Evolutionary conservation across 2,888 invertebrate genomes (phyloP).

Genomic region (Nomada fucata): DNA sequence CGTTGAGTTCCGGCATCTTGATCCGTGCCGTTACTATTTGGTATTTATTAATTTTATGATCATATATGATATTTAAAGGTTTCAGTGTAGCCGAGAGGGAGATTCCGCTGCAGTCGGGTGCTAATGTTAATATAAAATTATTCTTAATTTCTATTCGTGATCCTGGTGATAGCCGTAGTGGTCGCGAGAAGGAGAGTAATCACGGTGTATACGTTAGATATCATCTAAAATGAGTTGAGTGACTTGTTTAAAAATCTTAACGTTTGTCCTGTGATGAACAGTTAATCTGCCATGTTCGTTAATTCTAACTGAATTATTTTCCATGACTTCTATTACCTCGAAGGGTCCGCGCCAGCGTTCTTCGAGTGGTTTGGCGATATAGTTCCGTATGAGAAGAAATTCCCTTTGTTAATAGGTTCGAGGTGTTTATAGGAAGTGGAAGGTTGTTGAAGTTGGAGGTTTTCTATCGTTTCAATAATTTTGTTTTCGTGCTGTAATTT

Average conservation of each 20-base stretch:
- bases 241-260: neutral
- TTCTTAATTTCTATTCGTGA: neutral
- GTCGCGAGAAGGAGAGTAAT: neutral
- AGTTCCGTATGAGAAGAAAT: neutral
- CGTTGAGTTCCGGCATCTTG: too few relatives aligned
- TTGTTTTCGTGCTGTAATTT: neutral
- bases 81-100: neutral
- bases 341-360: neutral
- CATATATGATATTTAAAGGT: neutral
- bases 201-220: neutral
- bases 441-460: neutral
- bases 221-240: neutral
- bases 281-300: neutral
- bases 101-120: neutral
- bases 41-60: too few relatives aligned
- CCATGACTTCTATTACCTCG: neutral
- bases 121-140: neutral
- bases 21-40: too few relatives aligned
- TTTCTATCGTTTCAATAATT: neutral
- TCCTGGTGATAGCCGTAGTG: neutral
- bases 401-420: neutral
- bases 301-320: neutral
- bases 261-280: neutral
- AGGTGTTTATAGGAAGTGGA: neutral
- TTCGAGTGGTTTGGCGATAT: neutral